phyloP scores from a whole-genome alignment of 2,797 vertebrate genomes.

The Neostethus bicornis region DNA sequence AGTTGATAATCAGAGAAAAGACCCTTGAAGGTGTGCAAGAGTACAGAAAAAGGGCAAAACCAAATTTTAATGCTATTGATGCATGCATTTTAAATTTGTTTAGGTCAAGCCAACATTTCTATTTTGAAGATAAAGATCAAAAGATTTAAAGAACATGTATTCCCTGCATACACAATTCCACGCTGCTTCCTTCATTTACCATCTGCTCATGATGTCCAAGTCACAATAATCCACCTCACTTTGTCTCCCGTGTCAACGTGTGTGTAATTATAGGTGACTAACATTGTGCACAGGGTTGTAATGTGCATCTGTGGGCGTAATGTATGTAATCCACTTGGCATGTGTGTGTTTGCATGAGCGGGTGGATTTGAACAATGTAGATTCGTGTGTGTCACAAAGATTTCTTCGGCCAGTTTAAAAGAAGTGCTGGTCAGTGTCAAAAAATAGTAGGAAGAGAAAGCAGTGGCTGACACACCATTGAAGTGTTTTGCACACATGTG shows the following conservation, averaged over 20 bases:
- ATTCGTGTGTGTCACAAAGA: constrained; percentile 17
- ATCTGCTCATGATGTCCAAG: constrained; percentile 17
- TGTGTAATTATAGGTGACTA: constrained; percentile 31
- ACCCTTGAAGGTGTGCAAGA: constrained; percentile 36
- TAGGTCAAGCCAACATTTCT: constrained; percentile 4
- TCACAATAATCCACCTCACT: constrained; percentile 26
- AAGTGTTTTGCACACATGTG: background rate
- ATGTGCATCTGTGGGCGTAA: constrained; percentile 23
- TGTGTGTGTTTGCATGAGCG: constrained; percentile 11
- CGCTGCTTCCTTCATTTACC: constrained; percentile 4
- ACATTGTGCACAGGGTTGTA: constrained; percentile 11
- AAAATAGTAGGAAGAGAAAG: constrained; percentile 37
- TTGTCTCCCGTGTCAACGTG: constrained; percentile 15
- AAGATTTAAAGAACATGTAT: constrained; percentile 1
- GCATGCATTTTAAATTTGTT: constrained; percentile 22
- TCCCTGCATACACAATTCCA: constrained; percentile 7
- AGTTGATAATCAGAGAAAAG: constrained; percentile 30
- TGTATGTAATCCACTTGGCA: constrained; percentile 44
- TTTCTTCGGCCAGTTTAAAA: constrained; percentile 21
- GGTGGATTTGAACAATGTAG: background rate
- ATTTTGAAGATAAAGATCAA: constrained; percentile 5
- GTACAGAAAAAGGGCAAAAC: constrained; percentile 1
- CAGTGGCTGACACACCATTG: constrained; percentile 31
- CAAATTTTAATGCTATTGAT: constrained; percentile 25
- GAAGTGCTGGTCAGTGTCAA: constrained; percentile 28